Conservation (phyloP, 2,113 vertebrate genomes). For the Ranitomeya imitator region DNA sequence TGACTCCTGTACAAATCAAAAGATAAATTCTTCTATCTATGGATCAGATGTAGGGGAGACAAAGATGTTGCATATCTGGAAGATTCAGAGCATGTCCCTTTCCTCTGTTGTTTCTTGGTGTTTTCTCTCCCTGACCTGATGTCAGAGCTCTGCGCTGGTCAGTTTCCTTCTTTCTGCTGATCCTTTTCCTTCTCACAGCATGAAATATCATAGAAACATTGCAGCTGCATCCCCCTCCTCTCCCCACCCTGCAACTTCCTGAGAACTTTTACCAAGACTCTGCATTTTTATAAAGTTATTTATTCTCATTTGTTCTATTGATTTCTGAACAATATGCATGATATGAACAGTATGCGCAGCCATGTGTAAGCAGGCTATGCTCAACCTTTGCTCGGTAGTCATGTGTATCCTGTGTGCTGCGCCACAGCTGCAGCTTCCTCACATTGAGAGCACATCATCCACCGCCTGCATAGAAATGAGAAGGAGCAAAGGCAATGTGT, state of each 20-base stretch:
- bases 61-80: no score
- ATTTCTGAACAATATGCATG: background rate
- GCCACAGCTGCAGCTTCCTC: background rate
- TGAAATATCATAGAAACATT: no score
- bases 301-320: background rate
- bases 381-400: background rate
- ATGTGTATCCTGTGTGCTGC: background rate
- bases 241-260: no score
- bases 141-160: no score
- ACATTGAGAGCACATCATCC: background rate
- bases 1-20: no score
- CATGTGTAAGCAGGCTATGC: background rate
- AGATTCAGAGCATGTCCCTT: background rate
- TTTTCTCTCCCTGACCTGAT: no score
- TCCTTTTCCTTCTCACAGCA: background rate
- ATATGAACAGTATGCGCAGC: no score
- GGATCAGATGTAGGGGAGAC: no score
- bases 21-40: no score
- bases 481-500: background rate
- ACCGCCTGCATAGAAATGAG: conserved; percentile 47
- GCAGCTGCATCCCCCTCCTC: no score
- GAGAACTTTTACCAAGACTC: background rate
- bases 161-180: no score
- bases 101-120: background rate
- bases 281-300: background rate